phyloP scores from a whole-genome alignment of 1,140 invertebrate species.

The Brachionus asplanchnoidis region DNA sequence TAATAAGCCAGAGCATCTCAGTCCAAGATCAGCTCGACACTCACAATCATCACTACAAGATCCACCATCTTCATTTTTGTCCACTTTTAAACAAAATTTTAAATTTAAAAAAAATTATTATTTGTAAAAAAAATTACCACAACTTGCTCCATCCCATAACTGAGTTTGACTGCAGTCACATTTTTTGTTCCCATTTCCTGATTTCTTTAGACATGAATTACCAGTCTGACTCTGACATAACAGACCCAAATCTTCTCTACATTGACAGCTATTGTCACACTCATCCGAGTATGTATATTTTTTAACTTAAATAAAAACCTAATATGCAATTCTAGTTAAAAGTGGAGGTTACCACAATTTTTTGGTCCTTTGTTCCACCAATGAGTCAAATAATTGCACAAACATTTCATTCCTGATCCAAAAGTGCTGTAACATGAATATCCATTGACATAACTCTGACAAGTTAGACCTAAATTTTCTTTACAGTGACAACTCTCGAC shows the following conservation, averaged over 20 bases:
- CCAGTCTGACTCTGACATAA: neutral
- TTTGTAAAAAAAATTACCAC: no score
- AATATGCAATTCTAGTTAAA: neutral
- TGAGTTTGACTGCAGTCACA: neutral
- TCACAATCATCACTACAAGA: no score
- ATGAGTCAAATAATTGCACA: neutral
- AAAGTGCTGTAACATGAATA: neutral
- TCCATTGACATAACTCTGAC: neutral
- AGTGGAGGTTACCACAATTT: neutral
- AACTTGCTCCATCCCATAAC: neutral
- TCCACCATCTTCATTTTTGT: no score
- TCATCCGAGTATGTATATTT: neutral
- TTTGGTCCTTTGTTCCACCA: neutral
- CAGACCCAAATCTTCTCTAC: neutral
- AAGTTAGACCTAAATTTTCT: neutral
- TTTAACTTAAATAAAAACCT: neutral
- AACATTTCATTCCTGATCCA: neutral
- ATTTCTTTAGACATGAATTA: neutral
- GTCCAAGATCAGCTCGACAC: no score
- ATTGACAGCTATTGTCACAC: neutral
- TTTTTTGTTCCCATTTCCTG: neutral
- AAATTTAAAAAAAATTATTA: no score
- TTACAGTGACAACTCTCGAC: neutral
- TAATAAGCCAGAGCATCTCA: no score
- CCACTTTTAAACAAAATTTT: no score